Base-by-base conservation (phyloP, 2,113 vertebrate genomes). In the Solea senegalensis region DNA sequence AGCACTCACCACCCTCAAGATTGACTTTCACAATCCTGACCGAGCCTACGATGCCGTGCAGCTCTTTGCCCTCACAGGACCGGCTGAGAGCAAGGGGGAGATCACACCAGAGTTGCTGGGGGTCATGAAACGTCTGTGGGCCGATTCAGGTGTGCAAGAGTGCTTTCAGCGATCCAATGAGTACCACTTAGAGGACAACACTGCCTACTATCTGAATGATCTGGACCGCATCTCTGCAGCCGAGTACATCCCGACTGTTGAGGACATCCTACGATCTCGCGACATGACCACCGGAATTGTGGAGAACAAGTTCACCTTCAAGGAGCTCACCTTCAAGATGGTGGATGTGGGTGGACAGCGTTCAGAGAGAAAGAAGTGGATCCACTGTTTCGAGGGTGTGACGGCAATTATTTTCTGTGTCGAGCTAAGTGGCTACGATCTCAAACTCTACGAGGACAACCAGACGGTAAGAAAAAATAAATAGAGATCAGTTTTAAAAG, bases 241-340 rank as follows among this genome's bases (percentile, higher is more conserved):
- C 2, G 97, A 98, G 92, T 99, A 95, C 86, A 97, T 99, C 91
- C 98, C 98, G 40, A 99, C 98, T 0, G 97, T 99, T 0, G 98
- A 99, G 93, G 98, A 99, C 85, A 99, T 99, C 91, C 93, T 99
- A 59, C 95, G 98, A 61, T 99, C 98, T 69, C 96, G 98, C 50
- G 98, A 99, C 93, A 99, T 99, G 98, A 99, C 98, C 85, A 99
- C 98, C 0, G 98, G 98, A 83, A 99, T 99, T 41, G 98, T 99
- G 88, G 98, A 99, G 92, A 99, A 99, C 91, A 99, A 98, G 90
- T 99, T 99, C 94, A 99, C 98, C 88, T 99, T 99, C 94, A 99
- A 99, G 92, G 98, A 99, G 94, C 97, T 99, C 88, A 99, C 98
- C 76, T 99, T 99, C 95, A 99, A 99, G 94, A 99, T 99, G 98